Evolutionary conservation across 2,113 vertebrate genomes (phyloP), one percentile per base, ranked within the genome.

Genomic region (Brachypteracias leptosomus): DNA sequence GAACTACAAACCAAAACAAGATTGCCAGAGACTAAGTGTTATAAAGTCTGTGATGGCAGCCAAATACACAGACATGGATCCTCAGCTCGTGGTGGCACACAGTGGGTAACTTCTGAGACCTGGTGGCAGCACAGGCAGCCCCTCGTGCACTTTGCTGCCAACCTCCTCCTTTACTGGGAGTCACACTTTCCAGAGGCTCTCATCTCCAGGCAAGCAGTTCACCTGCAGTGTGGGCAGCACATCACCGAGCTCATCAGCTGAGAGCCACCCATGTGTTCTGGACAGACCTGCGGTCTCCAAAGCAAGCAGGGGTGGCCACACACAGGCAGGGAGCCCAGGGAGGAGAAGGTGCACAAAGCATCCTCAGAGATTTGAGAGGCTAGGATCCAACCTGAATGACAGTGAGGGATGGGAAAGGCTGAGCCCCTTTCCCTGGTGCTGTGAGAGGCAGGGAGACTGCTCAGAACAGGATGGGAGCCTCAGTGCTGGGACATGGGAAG

Each of bases 31-130:
- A 46, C 8, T 7, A 22, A 35, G n/a, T 11, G 2, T 33, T 51
- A 67, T 1, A 4, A 40, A 55, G 13, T 6, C 5, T 25, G 4
- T 19, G 22, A 42, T 28, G 44, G 68, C 25, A 44, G 33, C 62
- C 18, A 4, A 20, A 16, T 18, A 28, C 19, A 19, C 1, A 6
- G 29, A 21, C 9, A 55, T 40, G 0, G 0, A 22, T 18, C 51
- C 46, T 14, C 65, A 31, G 26, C 82, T 59, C 33, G 4, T 2
- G 24, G 33, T 22, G 35, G 22, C 29, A 49, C 35, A 13, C 0
- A 5, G 65, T 5, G 20, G 65, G 65, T 6, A 44, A 29, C 71
- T 55, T 16, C 66, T 28, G 47, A 31, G n/a, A 77, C 8, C n/a
- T 1, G 0, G 18, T 11, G 6, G 6, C 2, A 1, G 57, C 33